Base-by-base conservation (phyloP, 2,797 vertebrate genomes). In the Anableps anableps region DNA sequence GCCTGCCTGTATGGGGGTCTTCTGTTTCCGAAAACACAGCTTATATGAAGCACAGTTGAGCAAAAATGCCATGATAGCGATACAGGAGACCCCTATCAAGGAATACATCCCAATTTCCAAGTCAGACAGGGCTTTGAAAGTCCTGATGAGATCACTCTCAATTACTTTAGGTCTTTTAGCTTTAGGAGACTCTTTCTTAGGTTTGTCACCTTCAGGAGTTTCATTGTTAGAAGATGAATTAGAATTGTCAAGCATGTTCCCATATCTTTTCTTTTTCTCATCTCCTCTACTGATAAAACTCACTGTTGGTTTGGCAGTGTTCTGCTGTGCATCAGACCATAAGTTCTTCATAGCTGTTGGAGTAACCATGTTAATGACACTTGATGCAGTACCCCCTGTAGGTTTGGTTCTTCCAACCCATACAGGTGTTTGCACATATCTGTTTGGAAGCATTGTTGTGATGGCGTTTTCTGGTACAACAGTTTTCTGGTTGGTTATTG, bases 101-200 rank as follows among this genome's bases (percentile, higher is more conserved):
- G 97, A 96, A 3, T 98, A 99, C 95, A 99, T 97, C 10, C 97
- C 97, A 1, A 98, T 96, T 89, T 99, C 98, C 88, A 99, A 82
- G 77, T 98, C 97, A 0, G 96, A 96, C 87, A 96, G 93, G 68
- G 97, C 95, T 26, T 93, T 90, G 34, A 97, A 88, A 0, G 94
- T 88, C 85, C 95, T 95, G 0, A 95, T 85, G 8, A 96, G 91
- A 81, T 97, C 95, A 0, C 87, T 93, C 68, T 97, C 97, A 0
- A 95, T 95, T 9, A 89, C 0, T 14, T 92, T 95, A 0, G 88
- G 89, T 0, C 91, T 88, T 53, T 94, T 88, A 4, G 95, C 93
- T 79, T 95, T 89, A 0, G 97, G 96, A 47, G 91, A 29, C 5
- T 96, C 96, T 91, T 90, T 95, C 92, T 91, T 89, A 6, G 86